A percentile compares a stretch with the other conserved stretches of the same genome.
These are phyloP conservation scores for Iselma pallidipennis DNA, from an alignment of 2,888 invertebrate species.

Conservation along the genomic window DNA sequence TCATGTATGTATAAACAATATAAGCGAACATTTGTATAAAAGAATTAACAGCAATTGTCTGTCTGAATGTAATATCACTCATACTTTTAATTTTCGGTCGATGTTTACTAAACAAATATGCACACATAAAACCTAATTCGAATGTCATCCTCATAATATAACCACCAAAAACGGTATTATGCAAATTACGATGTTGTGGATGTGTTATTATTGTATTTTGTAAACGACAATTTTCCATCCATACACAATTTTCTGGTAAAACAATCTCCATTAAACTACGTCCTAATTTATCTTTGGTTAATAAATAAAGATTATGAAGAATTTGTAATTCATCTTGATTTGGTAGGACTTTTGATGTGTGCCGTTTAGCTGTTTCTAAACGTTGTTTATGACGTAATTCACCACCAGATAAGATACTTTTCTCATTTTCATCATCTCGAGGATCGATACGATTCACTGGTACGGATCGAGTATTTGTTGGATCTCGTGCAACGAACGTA, in stretches of 20 bases:
- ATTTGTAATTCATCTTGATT: constrained; percentile 64
- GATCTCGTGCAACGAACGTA: constrained; percentile 70
- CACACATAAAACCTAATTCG: constrained; percentile 70
- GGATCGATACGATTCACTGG: constrained; percentile 61
- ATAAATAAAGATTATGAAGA: constrained; percentile 64
- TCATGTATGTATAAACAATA: constrained; percentile 58
- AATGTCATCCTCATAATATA: constrained; percentile 74
- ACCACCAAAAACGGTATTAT: constrained; percentile 75
- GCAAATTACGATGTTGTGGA: constrained; percentile 69
- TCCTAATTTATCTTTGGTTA: neutral
- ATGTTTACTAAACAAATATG: constrained; percentile 61
- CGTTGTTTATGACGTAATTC: neutral
- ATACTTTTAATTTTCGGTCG: constrained; percentile 63
- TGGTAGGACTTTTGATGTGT: constrained; percentile 65
- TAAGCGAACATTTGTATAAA: constrained; percentile 68
- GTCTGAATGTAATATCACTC: constrained; percentile 69
- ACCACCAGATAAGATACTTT: constrained; percentile 55
- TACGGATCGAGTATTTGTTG: constrained; percentile 60
- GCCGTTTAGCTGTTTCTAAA: neutral
- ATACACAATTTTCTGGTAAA: constrained; percentile 55
- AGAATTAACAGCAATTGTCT: constrained; percentile 70
- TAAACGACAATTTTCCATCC: constrained; percentile 65
- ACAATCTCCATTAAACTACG: neutral
- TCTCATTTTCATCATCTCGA: constrained; percentile 61
- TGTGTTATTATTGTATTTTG: constrained; percentile 59